Conservation (phyloP, 2,797 vertebrate species). For the Nothura maculosa region DNA sequence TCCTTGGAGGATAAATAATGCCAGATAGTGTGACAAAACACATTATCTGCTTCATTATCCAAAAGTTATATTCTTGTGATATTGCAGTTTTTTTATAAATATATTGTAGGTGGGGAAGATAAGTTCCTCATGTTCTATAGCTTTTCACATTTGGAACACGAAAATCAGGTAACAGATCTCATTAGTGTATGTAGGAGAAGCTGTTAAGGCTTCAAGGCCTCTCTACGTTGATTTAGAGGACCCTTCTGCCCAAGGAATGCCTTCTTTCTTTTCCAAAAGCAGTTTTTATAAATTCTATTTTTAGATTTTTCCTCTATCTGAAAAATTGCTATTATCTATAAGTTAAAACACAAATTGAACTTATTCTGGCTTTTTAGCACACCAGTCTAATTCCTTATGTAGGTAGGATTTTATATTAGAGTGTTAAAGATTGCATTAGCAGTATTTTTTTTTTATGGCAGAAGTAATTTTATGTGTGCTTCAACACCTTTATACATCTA, state of each 20-base stretch:
- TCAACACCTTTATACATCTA: not conserved
- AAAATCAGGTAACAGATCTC: not conserved
- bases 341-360: not conserved
- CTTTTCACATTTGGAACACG: not conserved
- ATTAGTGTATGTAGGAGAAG: not conserved
- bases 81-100: not conserved
- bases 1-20: not conserved
- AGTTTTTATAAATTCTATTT: not conserved
- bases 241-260: not conserved
- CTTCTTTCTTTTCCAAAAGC: not conserved
- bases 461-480: not conserved
- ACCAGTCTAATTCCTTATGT: conserved; percentile 6
- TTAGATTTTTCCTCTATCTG: not conserved
- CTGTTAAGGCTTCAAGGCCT: not conserved
- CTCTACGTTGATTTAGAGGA: not conserved
- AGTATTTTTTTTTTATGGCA: conserved; percentile 44
- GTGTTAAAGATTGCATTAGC: not conserved
- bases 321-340: not conserved
- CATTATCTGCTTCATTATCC: not conserved
- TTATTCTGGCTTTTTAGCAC: not conserved
- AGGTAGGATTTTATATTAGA: not conserved
- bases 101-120: not conserved
- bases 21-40: not conserved
- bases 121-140: not conserved
- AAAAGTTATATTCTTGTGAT: not conserved